Conservation (phyloP, 2,113 vertebrate species). For the Sinocyclocheilus maitianheensis region DNA sequence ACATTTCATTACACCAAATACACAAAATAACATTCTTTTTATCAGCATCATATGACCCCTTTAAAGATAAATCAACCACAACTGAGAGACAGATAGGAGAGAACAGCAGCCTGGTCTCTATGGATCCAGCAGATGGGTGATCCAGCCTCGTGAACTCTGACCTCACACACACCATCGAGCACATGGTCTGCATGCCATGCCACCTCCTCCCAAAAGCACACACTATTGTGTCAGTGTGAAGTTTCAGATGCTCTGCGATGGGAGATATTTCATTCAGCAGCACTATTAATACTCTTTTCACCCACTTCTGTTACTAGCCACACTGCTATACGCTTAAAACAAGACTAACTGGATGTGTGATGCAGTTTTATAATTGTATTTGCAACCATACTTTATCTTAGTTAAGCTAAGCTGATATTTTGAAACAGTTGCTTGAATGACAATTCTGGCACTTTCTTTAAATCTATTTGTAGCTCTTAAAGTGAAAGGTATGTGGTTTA, state of each 20-base stretch:
- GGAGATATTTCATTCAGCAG: constrained; percentile 29
- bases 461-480: background rate
- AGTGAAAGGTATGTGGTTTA: too few species aligned
- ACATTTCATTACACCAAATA: too few species aligned
- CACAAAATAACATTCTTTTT: too few species aligned
- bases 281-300: background rate
- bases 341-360: background rate
- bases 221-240: constrained; percentile 11
- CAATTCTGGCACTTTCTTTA: background rate
- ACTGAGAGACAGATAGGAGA: background rate
- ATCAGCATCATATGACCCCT: too few species aligned
- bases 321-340: background rate
- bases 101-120: background rate
- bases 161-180: constrained; percentile 36
- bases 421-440: background rate
- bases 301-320: background rate
- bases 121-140: constrained; percentile 51
- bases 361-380: background rate
- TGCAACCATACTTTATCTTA: background rate
- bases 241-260: background rate
- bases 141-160: constrained; percentile 50
- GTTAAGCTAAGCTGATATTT: background rate
- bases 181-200: constrained; percentile 58
- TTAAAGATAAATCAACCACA: background rate
- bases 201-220: constrained; percentile 5